Conservation (phyloP, 2,113 vertebrate genomes). For the Archocentrus centrarchus region DNA sequence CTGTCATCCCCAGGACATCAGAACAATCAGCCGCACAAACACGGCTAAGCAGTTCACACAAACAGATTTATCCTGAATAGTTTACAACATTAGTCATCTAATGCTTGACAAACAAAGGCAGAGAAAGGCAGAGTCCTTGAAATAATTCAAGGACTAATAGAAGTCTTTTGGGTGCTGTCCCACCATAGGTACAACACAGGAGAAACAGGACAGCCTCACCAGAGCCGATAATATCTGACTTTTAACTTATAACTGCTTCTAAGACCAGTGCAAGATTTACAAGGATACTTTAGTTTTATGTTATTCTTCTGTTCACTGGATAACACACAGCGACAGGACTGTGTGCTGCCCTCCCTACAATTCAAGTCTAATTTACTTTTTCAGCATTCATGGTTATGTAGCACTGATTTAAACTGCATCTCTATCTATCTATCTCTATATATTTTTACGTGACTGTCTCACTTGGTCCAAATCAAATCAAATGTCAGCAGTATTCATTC, state of each 20-base stretch:
- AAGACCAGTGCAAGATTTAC: background rate
- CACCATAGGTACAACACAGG: background rate
- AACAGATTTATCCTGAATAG: conserved; percentile 29
- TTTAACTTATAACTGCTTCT: background rate
- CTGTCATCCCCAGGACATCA: conserved; percentile 54
- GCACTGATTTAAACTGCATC: conserved; percentile 33
- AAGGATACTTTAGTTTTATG: background rate
- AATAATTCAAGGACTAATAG: conserved; percentile 34
- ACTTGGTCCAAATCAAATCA: conserved; percentile 5
- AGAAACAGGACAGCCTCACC: conserved; percentile 10
- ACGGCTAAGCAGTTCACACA: conserved; percentile 37
- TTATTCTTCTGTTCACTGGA: background rate
- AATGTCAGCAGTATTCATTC: background rate
- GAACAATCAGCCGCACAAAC: conserved; percentile 52
- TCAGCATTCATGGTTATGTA: conserved; percentile 5
- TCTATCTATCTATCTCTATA: conserved; percentile 16
- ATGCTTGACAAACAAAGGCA: conserved; percentile 26
- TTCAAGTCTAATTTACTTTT: conserved; percentile 10
- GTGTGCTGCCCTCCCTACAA: background rate
- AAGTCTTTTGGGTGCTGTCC: background rate
- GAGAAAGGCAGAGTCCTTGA: background rate
- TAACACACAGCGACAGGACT: background rate
- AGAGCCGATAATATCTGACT: conserved; percentile 4
- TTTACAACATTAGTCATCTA: conserved; percentile 34
- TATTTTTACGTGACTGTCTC: conserved; percentile 36